Percentiles rank a stretch among this genome's conserved stretches.
Conservation (phyloP, 2,888 invertebrate species). For the Ariolimax columbianus region DNA sequence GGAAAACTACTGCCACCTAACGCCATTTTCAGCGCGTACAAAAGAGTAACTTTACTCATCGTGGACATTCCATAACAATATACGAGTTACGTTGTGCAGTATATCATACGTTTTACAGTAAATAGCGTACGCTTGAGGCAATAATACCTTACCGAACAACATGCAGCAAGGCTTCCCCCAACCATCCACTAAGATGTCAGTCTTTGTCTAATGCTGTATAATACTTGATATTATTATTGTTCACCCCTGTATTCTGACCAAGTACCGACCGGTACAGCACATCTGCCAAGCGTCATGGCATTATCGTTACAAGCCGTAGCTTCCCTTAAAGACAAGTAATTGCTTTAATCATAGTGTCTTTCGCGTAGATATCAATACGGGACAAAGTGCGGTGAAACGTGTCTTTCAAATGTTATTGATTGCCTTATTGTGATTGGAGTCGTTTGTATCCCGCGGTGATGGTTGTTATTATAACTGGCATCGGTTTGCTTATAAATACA, state of each 20-base stretch:
- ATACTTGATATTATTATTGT: background rate
- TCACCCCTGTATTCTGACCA: background rate
- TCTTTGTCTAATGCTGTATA: background rate
- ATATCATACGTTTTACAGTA: background rate
- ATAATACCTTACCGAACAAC: too few relatives aligned
- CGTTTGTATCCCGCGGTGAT: background rate
- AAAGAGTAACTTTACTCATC: too few relatives aligned
- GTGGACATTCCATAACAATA: too few relatives aligned
- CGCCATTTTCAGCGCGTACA: too few relatives aligned
- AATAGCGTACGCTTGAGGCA: background rate
- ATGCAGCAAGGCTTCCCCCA: too few relatives aligned
- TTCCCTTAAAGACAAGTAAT: conserved; percentile 1
- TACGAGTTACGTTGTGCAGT: background rate
- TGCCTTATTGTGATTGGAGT: background rate
- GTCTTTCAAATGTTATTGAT: conserved; percentile 9
- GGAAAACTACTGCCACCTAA: too few relatives aligned
- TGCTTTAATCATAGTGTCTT: conserved; percentile 18
- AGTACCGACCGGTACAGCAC: too few relatives aligned
- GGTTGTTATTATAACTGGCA: conserved; percentile 19
- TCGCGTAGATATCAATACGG: background rate
- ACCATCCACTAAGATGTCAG: background rate
- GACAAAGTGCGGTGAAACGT: conserved; percentile 2
- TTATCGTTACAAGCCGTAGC: background rate
- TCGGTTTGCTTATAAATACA: conserved; percentile 8
- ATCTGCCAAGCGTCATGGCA: background rate